Percentiles rank a stretch among this genome's conserved stretches.
Conservation (phyloP, 2,797 vertebrate genomes). For the Esox lucius region DNA sequence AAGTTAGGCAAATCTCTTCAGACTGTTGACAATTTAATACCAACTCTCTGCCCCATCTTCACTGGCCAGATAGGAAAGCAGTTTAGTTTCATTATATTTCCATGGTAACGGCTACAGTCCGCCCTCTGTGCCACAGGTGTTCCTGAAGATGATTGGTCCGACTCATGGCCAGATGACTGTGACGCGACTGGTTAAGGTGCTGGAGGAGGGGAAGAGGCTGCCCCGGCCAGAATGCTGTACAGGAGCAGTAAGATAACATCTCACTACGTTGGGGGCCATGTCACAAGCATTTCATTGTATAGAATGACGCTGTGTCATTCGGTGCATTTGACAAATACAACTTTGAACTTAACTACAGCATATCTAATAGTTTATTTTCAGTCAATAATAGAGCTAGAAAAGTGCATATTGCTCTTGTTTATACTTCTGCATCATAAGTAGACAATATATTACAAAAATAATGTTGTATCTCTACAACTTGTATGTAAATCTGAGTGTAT, state of each 20-base stretch:
- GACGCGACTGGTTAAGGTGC: conserved; percentile 80
- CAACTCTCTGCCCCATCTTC: not conserved
- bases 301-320: too few relatives aligned
- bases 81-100: not conserved
- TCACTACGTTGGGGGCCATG: too few relatives aligned
- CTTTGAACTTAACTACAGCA: too few relatives aligned
- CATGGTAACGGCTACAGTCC: conserved; percentile 8
- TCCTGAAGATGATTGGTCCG: conserved; percentile 86
- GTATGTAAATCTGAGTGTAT: too few relatives aligned
- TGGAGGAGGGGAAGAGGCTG: conserved; percentile 86
- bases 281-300: too few relatives aligned
- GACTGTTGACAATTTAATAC: not conserved
- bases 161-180: conserved; percentile 95
- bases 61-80: not conserved
- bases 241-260: conserved; percentile 71
- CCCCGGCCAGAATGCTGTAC: conserved; percentile 83
- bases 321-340: too few relatives aligned
- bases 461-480: too few relatives aligned
- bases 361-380: too few relatives aligned
- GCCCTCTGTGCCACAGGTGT: conserved; percentile 73
- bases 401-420: not conserved
- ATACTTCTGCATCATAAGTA: too few relatives aligned
- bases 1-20: not conserved
- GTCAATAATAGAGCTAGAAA: not conserved
- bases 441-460: too few relatives aligned